These are phyloP conservation scores for Herpetotheres cachinnans DNA, from an alignment of 2,113 vertebrate species.

Conservation along the genomic window DNA sequence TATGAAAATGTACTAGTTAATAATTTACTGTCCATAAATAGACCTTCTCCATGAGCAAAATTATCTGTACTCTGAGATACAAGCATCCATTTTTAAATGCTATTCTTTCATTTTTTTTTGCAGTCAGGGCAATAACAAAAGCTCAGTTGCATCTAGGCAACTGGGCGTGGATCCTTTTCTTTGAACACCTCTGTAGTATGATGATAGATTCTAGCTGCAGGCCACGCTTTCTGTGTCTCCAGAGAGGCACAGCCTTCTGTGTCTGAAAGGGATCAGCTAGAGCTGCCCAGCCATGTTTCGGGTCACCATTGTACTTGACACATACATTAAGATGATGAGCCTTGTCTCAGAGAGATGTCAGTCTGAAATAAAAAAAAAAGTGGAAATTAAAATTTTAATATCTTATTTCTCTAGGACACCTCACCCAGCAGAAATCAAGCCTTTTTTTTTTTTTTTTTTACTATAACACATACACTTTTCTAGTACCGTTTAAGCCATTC, in stretches of 20 bases:
- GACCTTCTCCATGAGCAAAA: neutral
- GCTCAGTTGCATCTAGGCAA: neutral
- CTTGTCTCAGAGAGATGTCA: neutral
- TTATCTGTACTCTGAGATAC: neutral
- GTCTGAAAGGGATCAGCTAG: neutral
- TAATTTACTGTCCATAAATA: constrained; percentile 1
- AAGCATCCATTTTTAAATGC: neutral
- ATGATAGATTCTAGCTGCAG: neutral
- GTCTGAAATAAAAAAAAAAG: neutral
- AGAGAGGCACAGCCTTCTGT: neutral
- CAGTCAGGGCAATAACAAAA: neutral
- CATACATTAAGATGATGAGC: neutral
- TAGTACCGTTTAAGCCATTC: neutral
- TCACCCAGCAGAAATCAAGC: neutral
- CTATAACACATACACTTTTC: neutral
- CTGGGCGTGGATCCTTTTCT: neutral
- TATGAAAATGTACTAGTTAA: neutral
- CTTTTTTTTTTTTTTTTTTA: neutral
- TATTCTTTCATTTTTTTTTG: neutral
- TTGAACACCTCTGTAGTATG: neutral
- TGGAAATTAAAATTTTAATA: neutral
- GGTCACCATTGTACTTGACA: neutral
- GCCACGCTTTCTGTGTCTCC: neutral
- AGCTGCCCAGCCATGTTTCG: neutral
- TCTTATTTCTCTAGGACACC: neutral